Base-by-base conservation (phyloP, 2,888 invertebrate genomes). In the Sphaerolaimus hirsutus region DNA sequence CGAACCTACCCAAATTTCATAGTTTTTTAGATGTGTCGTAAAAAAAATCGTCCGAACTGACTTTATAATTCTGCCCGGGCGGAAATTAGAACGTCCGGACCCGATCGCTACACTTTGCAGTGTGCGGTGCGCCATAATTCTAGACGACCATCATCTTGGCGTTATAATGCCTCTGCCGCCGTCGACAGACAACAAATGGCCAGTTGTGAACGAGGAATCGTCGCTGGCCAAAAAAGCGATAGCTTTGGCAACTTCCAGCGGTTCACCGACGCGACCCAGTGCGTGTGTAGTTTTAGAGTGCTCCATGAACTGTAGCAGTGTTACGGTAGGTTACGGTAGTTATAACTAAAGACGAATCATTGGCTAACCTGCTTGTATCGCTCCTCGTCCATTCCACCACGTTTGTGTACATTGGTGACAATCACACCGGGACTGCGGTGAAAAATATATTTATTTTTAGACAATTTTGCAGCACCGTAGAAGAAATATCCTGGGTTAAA, bases 211-310 rank as follows among this genome's bases (percentile, higher is more conserved):
- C 54, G 79, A 81, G 36, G 66, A 56, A 2, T 84, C 77, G 46
- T 80, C 77, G 51, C 84, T 81, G 1, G 91, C 89, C 48, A 97
- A 70, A 67, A 87, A 97, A 0, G 78, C 78, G 55, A 97, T 87
- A 1, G 82, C 74, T 43, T 75, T 74, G 0, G 93, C 87, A 0
- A 89, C 82, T 48, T 68, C 67, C 1, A 60, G 58, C 14, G 59
- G 55, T 36, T 61, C 49, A 7, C 66, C 67, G 5, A 61, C 58
- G 3, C 67, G 54, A 10, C 29, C 27, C 4, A 65, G 66, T 0
- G 91, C 83, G 71, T 93, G 93, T 0, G 89, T 91, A 43, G 75
- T 75, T 62, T 81, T 81, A 2, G 75, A 74, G 50, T 78, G 76
- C 58, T 82, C 80, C 53, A 89, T 70, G 66, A 91, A 91, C 59